phyloP scores from a whole-genome alignment of 2,888 invertebrate genomes.

The Campoplex capitator region DNA sequence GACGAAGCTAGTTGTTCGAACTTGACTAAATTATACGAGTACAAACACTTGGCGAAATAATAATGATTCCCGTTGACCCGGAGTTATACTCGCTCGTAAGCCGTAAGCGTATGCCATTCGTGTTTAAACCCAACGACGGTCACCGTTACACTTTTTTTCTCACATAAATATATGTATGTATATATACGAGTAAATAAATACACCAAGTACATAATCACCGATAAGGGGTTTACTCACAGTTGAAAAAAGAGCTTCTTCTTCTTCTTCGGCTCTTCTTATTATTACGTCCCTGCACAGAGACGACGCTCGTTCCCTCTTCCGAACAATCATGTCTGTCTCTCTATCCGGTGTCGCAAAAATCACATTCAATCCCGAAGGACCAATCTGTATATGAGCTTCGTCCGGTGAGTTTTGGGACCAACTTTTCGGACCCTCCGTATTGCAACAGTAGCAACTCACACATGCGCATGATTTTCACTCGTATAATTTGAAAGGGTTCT shows the following conservation, averaged over 20 bases:
- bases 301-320: slow-evolving; percentile 42
- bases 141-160: slow-evolving; percentile 57
- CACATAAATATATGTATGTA: slow-evolving; percentile 15
- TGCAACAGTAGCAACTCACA: background rate
- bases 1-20: slow-evolving; percentile 17
- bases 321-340: slow-evolving; percentile 21
- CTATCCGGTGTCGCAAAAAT: slow-evolving; percentile 3
- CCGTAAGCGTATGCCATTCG: slow-evolving; percentile 61
- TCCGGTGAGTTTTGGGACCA: background rate
- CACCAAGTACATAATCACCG: slow-evolving; percentile 29
- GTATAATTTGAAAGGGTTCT: slow-evolving; percentile 57
- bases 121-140: slow-evolving; percentile 45
- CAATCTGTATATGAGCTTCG: background rate
- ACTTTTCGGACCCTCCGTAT: slow-evolving; percentile 16
- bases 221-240: slow-evolving; percentile 33
- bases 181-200: slow-evolving; percentile 16
- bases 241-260: slow-evolving; percentile 45
- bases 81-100: slow-evolving; percentile 55
- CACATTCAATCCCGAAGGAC: background rate
- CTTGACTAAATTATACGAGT: slow-evolving; percentile 23
- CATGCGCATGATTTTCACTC: slow-evolving; percentile 32
- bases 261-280: slow-evolving; percentile 30
- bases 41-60: slow-evolving; percentile 32
- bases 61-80: slow-evolving; percentile 51
- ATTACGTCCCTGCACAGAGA: slow-evolving; percentile 33